Evolutionary conservation across 2,888 invertebrate species (phyloP).

Genomic region (Plebejus melissa): DNA sequence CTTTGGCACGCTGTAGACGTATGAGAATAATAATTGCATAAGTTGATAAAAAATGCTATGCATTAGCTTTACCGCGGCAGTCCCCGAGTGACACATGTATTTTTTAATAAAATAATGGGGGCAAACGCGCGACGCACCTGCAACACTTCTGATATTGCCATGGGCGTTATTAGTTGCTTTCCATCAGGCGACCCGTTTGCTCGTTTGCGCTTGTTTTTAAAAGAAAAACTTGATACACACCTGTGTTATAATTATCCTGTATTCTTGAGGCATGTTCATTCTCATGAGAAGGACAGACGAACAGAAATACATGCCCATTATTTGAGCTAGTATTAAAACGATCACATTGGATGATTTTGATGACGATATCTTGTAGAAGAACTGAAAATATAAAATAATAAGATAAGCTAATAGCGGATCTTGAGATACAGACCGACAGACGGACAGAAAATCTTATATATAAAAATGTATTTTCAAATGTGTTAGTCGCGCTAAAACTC

Average conservation of each 20-base stretch:
- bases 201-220: neutral
- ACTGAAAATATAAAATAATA: conserved; percentile 78
- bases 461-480: too few species aligned
- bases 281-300: conserved; percentile 97
- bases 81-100: too few species aligned
- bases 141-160: neutral
- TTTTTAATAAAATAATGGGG: too few species aligned
- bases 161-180: neutral
- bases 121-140: too few species aligned
- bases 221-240: neutral
- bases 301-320: conserved; percentile 99
- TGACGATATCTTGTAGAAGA: conserved; percentile 99
- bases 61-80: too few species aligned
- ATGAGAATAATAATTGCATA: too few species aligned
- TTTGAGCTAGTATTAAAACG: conserved; percentile 96
- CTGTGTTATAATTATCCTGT: conserved; percentile 90
- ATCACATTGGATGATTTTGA: conserved; percentile 99
- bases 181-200: neutral
- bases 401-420: neutral
- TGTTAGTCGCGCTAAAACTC: too few species aligned
- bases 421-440: neutral
- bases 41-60: too few species aligned
- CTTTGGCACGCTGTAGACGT: too few species aligned
- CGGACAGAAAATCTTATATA: neutral
- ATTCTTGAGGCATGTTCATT: conserved; percentile 99